Evolutionary conservation across 2,113 vertebrate genomes (phyloP).

Genomic region (Cebus imitator): DNA sequence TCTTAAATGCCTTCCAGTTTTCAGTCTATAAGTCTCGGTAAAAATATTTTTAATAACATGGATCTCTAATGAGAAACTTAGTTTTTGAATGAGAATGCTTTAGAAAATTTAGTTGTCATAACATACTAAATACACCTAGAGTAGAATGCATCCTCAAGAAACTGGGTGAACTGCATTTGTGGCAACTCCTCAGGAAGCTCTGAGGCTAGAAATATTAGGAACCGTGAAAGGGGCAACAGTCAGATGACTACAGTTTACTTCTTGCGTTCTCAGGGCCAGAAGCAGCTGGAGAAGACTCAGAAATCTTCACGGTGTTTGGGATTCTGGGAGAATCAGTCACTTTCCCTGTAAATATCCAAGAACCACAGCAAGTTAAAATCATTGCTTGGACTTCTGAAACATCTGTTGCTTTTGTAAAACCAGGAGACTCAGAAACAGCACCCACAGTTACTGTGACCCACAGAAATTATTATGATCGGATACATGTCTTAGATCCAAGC

Average conservation of each 20-base stretch:
- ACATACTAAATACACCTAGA: not conserved
- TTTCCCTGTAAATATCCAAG: conserved; percentile 50
- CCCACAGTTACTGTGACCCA: not conserved
- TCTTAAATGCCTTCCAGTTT: not conserved
- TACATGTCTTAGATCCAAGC: conserved; percentile 19
- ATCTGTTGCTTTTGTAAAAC: conserved; percentile 23
- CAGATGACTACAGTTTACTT: not conserved
- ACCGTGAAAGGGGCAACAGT: not conserved
- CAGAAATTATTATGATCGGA: conserved; percentile 37
- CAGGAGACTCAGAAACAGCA: not conserved
- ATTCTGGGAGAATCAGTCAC: conserved; percentile 60
- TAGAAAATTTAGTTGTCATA: not conserved
- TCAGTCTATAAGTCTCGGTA: not conserved
- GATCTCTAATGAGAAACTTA: not conserved
- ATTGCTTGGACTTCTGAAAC: conserved; percentile 62
- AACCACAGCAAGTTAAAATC: not conserved
- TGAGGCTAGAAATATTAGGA: not conserved
- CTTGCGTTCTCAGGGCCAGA: conserved; percentile 53
- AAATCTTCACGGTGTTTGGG: not conserved
- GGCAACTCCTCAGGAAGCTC: not conserved
- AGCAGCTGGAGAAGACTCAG: not conserved
- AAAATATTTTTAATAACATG: not conserved
- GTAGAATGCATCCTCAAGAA: not conserved
- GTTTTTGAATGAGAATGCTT: not conserved
- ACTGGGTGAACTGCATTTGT: not conserved